Percentiles rank a stretch among this genome's conserved stretches.
These are phyloP conservation scores for Larimichthys crocea DNA, from an alignment of 2,113 vertebrate genomes.

Conservation along the genomic window DNA sequence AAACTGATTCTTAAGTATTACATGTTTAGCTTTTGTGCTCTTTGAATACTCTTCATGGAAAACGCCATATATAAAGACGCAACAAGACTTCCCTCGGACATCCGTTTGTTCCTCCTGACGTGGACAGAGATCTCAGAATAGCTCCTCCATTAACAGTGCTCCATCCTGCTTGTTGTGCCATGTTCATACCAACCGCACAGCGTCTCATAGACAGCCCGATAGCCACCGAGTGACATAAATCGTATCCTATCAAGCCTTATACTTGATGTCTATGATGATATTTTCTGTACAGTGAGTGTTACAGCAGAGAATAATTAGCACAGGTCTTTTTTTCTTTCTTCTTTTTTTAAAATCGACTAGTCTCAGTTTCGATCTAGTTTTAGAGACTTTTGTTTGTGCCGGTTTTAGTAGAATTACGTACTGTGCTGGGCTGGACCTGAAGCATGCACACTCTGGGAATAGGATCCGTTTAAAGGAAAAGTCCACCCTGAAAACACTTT, in stretches of 20 bases:
- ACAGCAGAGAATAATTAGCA: conserved; percentile 48
- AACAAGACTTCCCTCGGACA: background rate
- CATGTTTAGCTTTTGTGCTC: conserved; percentile 57
- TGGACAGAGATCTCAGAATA: conserved; percentile 15
- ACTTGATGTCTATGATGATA: conserved; percentile 54
- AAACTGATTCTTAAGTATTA: conserved; percentile 43
- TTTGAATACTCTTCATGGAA: conserved; percentile 38
- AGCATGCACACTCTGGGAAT: conserved; percentile 58
- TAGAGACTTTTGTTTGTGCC: conserved; percentile 59
- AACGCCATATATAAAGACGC: conserved; percentile 25
- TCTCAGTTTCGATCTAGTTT: conserved; percentile 53
- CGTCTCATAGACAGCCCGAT: conserved; percentile 40
- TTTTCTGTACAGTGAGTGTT: conserved; percentile 67
- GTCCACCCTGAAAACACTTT: conserved; percentile 51
- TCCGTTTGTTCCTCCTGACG: conserved; percentile 21
- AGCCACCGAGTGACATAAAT: conserved; percentile 34
- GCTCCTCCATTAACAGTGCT: conserved; percentile 21
- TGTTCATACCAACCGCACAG: conserved; percentile 53
- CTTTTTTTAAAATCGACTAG: conserved; percentile 5
- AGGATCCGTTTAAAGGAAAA: conserved; percentile 53
- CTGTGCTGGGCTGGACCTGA: conserved; percentile 77
- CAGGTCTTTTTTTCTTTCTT: conserved; percentile 2
- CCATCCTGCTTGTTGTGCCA: conserved; percentile 65
- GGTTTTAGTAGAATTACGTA: conserved; percentile 41
- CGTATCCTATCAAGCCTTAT: conserved; percentile 60